Percentiles rank a stretch among this genome's conserved stretches.
phyloP scores from a whole-genome alignment of 2,888 invertebrate genomes.

The Eumerus sabulonum region DNA sequence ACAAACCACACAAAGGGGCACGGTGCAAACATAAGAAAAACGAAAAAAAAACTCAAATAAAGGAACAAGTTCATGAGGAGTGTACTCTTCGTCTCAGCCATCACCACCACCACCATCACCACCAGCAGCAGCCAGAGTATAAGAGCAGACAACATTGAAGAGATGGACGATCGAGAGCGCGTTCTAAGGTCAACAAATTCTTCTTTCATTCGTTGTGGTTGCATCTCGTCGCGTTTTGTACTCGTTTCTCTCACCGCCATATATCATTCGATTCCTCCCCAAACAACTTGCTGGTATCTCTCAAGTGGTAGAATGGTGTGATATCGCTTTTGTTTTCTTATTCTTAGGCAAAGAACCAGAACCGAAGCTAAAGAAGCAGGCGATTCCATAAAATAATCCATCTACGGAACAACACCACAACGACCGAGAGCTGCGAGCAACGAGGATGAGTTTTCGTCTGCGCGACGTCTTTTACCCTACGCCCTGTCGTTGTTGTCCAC shows the following conservation, averaged over 20 bases:
- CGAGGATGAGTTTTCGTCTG: too few species aligned
- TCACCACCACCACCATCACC: too few species aligned
- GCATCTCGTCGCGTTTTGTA: slow-evolving; percentile 16
- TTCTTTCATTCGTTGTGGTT: slow-evolving; percentile 15
- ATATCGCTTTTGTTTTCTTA: slow-evolving; percentile 41
- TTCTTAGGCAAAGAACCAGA: background rate
- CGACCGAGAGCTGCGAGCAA: background rate
- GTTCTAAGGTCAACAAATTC: slow-evolving; percentile 66
- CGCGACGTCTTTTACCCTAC: slow-evolving; percentile 29
- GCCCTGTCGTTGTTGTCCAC: slow-evolving; percentile 53
- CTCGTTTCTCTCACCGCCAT: background rate
- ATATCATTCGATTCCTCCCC: background rate
- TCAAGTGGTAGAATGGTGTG: slow-evolving; percentile 33
- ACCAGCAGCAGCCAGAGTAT: too few species aligned
- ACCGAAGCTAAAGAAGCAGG: slow-evolving; percentile 43
- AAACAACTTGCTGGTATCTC: slow-evolving; percentile 30
- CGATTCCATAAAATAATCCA: slow-evolving; percentile 12
- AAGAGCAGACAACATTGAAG: slow-evolving; percentile 18
- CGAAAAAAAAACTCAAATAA: slow-evolving; percentile 26
- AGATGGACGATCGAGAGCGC: slow-evolving; percentile 42
- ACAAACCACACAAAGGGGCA: slow-evolving; percentile 21
- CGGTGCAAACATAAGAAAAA: slow-evolving; percentile 35
- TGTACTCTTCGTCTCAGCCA: slow-evolving; percentile 24
- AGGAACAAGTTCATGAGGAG: slow-evolving; percentile 64
- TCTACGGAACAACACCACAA: background rate